These are phyloP conservation scores for Heliconius nattereri DNA, from an alignment of 1,140 invertebrate species.

Conservation along the genomic window DNA sequence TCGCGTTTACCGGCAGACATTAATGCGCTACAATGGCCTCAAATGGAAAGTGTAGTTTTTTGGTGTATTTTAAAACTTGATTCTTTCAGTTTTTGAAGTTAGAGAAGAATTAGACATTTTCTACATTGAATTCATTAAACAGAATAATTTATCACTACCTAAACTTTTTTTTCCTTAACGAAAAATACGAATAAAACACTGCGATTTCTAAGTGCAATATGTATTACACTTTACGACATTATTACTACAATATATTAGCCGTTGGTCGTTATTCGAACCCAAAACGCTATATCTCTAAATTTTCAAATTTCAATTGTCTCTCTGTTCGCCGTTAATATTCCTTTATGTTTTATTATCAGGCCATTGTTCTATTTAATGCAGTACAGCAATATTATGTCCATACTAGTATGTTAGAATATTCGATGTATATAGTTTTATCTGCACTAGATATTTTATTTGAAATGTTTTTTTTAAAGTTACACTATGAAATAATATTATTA, in stretches of 20 bases:
- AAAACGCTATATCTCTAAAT: conserved; percentile 6
- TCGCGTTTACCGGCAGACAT: no score
- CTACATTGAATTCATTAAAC: neutral
- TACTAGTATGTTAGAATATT: neutral
- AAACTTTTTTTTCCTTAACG: neutral
- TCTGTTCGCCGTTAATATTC: conserved; percentile 2
- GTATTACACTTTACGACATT: neutral
- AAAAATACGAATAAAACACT: neutral
- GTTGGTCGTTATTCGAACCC: neutral
- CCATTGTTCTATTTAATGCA: conserved; percentile 3
- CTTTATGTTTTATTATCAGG: conserved; percentile 12
- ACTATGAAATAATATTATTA: no score
- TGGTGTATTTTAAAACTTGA: neutral
- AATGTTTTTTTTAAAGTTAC: no score
- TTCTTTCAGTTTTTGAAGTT: no score
- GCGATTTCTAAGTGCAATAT: neutral
- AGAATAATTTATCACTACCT: neutral
- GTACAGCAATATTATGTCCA: neutral
- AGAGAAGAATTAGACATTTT: no score
- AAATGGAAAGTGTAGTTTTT: neutral
- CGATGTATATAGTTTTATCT: neutral
- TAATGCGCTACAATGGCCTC: no score
- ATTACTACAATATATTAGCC: conserved; percentile 7
- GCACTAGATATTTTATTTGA: no score
- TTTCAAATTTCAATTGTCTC: conserved; percentile 12